Base-by-base conservation (phyloP, 2,113 vertebrate species). In the Zosterops borbonicus region DNA sequence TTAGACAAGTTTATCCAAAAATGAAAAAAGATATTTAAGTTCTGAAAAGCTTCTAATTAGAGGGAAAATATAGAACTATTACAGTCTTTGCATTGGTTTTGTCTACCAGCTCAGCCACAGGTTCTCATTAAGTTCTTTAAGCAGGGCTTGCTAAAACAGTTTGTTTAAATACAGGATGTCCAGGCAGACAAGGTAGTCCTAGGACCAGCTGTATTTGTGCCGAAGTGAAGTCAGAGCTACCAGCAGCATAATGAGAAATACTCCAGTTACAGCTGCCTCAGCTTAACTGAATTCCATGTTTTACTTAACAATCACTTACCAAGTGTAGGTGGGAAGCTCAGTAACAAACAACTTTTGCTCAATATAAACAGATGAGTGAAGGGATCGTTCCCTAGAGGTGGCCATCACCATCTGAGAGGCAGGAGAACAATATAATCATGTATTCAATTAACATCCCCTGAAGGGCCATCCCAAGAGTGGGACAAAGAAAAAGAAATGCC, bases 341-440 rank as follows among this genome's bases (percentile, higher is more conserved):
- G 4, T 55, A 87, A 47, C 35, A 59, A 70, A 35, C 33, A 60
- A 15, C 14, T 80, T 65, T 29, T 41, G 28, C 28, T 62, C 22
- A 25, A 0, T 37, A 15, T 20, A 35, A 90, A 29, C 11, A 58
- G 25, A 28, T 10, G 4, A 83, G n/a, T 19, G 37, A 50, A 49
- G 14, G 31, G 31, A 35, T 56, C 0, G 0, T 15, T 67, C 37
- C 42, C 28, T 41, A 16, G 23, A 6, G 12, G 9, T 16, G 24
- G 35, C 27, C 29, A 33, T 42, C 39, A 23, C 9, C 31, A 24
- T 33, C 29, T n/a, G 52, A 58, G 53, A 68, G 44, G 33, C 49
- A 39, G 15, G 13, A 89, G 27, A 75, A 71, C 8, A 42, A 15
- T 3, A 22, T 7, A 37, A 56, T 17, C 10, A 11, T 3, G 20